Conservation (phyloP, 2,888 invertebrate species). For the Koerneria pararmatus region DNA sequence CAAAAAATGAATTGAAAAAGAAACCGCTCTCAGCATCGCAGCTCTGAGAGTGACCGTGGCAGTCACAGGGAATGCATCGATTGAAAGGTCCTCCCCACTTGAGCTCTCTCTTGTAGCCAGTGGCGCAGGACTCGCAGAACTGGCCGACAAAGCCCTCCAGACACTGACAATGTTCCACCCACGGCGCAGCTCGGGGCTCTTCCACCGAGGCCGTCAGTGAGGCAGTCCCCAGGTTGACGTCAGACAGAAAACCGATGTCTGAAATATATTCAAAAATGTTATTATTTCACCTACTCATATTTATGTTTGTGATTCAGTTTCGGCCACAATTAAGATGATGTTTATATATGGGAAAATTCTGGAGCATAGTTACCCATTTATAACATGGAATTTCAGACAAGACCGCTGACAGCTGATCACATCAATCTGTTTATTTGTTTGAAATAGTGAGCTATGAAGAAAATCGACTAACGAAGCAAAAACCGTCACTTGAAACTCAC, state of each 20-base stretch:
- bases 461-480: no score
- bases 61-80: slow-evolving; percentile 89
- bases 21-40: slow-evolving; percentile 87
- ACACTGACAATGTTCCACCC: slow-evolving; percentile 92
- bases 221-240: slow-evolving; percentile 83
- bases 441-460: no score
- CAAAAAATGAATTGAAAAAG: background rate
- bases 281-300: no score
- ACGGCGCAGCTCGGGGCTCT: slow-evolving; percentile 70
- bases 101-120: slow-evolving; percentile 86
- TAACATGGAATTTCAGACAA: no score
- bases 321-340: no score
- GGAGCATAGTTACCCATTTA: no score
- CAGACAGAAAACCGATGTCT: slow-evolving; percentile 80
- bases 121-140: slow-evolving; percentile 93
- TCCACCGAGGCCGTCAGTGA: slow-evolving; percentile 64
- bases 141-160: slow-evolving; percentile 69
- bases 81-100: slow-evolving; percentile 85
- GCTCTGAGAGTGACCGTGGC: slow-evolving; percentile 89
- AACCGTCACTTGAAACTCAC: slow-evolving; percentile 61
- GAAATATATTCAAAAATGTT: slow-evolving; percentile 22
- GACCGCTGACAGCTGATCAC: no score
- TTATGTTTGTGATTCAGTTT: no score
- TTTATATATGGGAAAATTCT: no score
- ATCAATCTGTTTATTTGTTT: no score